These are phyloP conservation scores for Proisotoma minuta DNA, from an alignment of 2,888 invertebrate species.

Conservation along the genomic window DNA sequence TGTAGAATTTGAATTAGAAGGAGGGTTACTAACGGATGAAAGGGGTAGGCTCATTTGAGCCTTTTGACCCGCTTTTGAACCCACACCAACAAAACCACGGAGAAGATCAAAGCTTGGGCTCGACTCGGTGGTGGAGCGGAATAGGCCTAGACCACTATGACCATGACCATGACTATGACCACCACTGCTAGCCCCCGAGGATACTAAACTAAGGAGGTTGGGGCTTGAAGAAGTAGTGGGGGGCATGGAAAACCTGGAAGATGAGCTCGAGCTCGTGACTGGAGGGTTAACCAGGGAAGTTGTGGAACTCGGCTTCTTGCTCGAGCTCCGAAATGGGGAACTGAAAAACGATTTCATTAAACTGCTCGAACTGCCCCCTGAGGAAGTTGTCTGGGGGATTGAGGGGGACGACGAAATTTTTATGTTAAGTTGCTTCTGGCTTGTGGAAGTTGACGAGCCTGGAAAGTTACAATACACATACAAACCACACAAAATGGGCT, in stretches of 20 bases:
- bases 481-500: background rate
- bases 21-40: background rate
- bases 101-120: background rate
- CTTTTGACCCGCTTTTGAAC: background rate
- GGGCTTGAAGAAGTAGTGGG: slow-evolving; percentile 39
- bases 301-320: slow-evolving; percentile 33
- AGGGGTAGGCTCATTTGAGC: slow-evolving; percentile 6
- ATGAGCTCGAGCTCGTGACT: background rate
- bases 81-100: background rate
- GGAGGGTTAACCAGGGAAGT: slow-evolving; percentile 20
- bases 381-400: slow-evolving; percentile 24
- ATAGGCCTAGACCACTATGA: slow-evolving; percentile 9
- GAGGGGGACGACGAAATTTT: slow-evolving; percentile 21
- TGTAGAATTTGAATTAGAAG: slow-evolving; percentile 44
- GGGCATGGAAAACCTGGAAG: slow-evolving; percentile 16
- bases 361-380: slow-evolving; percentile 21
- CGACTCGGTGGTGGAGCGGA: background rate
- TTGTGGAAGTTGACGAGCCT: background rate
- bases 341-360: slow-evolving; percentile 34
- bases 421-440: background rate
- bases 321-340: slow-evolving; percentile 17
- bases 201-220: slow-evolving; percentile 33
- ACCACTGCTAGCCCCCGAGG: slow-evolving; percentile 7
- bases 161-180: background rate
- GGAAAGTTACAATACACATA: background rate